phyloP scores from a whole-genome alignment of 2,888 invertebrate species.

The Patella depressa region DNA sequence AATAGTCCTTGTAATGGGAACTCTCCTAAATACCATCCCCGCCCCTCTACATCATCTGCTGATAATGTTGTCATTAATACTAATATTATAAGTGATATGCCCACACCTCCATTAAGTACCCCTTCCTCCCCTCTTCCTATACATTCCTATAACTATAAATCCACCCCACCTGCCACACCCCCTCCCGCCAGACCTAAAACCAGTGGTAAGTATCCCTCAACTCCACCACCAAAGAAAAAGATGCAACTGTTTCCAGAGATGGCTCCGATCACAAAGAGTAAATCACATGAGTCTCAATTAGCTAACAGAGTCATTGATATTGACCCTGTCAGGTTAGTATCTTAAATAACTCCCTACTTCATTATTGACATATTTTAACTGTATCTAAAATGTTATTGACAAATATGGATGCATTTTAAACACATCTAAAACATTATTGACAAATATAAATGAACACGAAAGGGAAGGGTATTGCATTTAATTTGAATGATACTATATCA shows the following conservation, averaged over 20 bases:
- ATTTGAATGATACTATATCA: background rate
- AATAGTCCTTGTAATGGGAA: slow-evolving; percentile 57
- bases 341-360: background rate
- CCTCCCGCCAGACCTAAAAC: slow-evolving; percentile 70
- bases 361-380: background rate
- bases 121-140: slow-evolving; percentile 65
- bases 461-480: too few relatives aligned
- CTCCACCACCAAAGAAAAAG: slow-evolving; percentile 85
- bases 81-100: slow-evolving; percentile 54
- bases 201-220: slow-evolving; percentile 80
- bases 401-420: too few relatives aligned
- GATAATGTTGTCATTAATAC: slow-evolving; percentile 59
- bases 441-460: too few relatives aligned
- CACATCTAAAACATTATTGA: too few relatives aligned
- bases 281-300: slow-evolving; percentile 92
- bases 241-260: slow-evolving; percentile 75
- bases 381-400: too few relatives aligned
- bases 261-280: slow-evolving; percentile 83
- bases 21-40: slow-evolving; percentile 50
- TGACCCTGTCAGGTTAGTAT: slow-evolving; percentile 62
- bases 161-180: slow-evolving; percentile 75
- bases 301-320: slow-evolving; percentile 77
- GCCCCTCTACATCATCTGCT: slow-evolving; percentile 64
- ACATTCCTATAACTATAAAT: slow-evolving; percentile 59
- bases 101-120: slow-evolving; percentile 71